These are phyloP conservation scores for Branchinecta sandiegonensis DNA, from an alignment of 2,888 invertebrate genomes.

Conservation along the genomic window DNA sequence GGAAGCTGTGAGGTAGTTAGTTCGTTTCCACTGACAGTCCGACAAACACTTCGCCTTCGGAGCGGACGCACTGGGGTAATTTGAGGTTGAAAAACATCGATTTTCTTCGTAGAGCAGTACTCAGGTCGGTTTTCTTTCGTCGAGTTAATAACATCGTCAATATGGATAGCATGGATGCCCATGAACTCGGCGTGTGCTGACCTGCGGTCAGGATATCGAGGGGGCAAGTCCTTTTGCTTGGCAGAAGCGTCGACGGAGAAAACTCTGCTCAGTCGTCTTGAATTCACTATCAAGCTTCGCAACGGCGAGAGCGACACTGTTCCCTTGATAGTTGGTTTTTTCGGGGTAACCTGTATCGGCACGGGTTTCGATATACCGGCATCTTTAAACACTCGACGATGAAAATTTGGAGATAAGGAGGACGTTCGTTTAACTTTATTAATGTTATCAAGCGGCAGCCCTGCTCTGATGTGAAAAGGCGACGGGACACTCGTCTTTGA, in stretches of 20 bases:
- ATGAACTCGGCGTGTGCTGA: no score
- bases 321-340: background rate
- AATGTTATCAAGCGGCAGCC: background rate
- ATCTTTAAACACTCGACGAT: slow-evolving; percentile 9
- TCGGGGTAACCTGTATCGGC: background rate
- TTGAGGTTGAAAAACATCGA: no score
- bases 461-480: background rate
- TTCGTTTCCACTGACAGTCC: no score
- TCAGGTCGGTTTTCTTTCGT: no score
- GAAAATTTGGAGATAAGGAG: background rate
- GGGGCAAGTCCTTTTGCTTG: no score
- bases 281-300: background rate
- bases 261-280: background rate
- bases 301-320: background rate
- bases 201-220: no score
- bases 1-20: no score
- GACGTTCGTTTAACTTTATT: slow-evolving; percentile 8
- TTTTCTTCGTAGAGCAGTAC: no score
- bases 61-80: no score
- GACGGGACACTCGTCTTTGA: background rate
- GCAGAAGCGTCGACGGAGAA: background rate
- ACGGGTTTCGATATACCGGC: background rate
- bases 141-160: no score
- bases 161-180: no score
- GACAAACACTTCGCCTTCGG: no score